Base-by-base conservation (phyloP, 2,888 invertebrate genomes). In the Tenthredo amoena region DNA sequence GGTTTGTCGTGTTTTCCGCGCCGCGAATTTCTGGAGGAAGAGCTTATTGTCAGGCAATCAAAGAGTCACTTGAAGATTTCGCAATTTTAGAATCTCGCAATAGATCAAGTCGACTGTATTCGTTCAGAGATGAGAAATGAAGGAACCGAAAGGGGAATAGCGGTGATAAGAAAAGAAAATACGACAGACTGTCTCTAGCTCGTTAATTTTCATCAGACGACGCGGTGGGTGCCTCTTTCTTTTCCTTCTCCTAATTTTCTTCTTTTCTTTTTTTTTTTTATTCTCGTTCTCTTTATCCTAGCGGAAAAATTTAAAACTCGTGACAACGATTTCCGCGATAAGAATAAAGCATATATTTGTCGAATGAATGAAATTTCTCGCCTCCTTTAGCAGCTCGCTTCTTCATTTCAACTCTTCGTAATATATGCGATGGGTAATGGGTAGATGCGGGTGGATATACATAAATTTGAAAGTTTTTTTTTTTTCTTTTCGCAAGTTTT, bases 141-240 rank as follows among this genome's bases (percentile, higher is more conserved):
- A 40, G 10, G 6, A 76, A 40, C 10, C 31, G 74, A 40, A 47
- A 6, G 2, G n/a, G 26, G 21, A 18, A n/a, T 21, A 76, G 4
- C 15, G 9, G 9, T n/a, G 37, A 71, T 71, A 71, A 71, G 37
- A 37, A 37, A 71, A 18, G 4, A 76, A 76, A 47, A 76, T 76
- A 71, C 34, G 9, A 37, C 37, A 37, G 71, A n/a, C 34, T 18
- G 34, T 37, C 71, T 21, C 74, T 43, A 26, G 74, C 18, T 72
- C 72, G 40, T 40, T 72, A 72, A 72, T 72, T 72, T 72, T 72
- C 40, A n/a, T 76, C 74, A 76, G 43, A 47, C 43, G 5, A 76
- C 15, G 26, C 12, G 47, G 47, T 47, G 47, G 47, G 47, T 12
- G 47, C 47, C 47, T 71, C n/a, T 0, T 3, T n/a, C 1, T 37